Percentiles rank a stretch among this genome's conserved stretches.
Evolutionary conservation across 2,797 vertebrate genomes (phyloP).

Genomic region (Hybognathus amarus): DNA sequence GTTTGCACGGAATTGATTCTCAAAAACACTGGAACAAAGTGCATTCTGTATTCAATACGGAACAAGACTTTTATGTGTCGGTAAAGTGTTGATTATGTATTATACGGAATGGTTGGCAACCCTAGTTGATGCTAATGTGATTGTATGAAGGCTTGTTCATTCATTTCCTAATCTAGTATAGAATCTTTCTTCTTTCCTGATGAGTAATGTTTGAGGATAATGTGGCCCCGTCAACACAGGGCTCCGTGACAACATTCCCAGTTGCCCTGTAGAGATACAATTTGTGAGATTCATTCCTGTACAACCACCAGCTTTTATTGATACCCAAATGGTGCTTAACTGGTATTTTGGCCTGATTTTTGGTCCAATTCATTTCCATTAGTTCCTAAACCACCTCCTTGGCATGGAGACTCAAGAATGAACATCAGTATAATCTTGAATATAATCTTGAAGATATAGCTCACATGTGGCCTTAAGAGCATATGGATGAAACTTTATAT

Average conservation of each 20-base stretch:
- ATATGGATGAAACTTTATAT: not conserved
- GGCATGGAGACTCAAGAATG: not conserved
- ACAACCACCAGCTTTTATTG: slow-evolving; percentile 31
- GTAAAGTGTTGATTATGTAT: too few species aligned
- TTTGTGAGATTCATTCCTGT: slow-evolving; percentile 27
- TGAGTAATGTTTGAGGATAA: not conserved
- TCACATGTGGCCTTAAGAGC: not conserved
- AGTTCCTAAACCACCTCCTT: slow-evolving; percentile 19
- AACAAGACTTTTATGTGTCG: too few species aligned
- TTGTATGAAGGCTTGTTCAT: not conserved
- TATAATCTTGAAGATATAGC: not conserved
- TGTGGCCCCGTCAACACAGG: not conserved
- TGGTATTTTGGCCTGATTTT: slow-evolving; percentile 10
- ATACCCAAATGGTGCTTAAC: slow-evolving; percentile 23
- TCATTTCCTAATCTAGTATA: not conserved
- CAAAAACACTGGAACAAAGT: too few species aligned
- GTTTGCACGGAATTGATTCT: too few species aligned
- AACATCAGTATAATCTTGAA: not conserved
- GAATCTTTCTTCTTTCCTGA: not conserved
- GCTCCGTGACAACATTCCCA: slow-evolving; percentile 1
- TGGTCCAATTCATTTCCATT: slow-evolving; percentile 17
- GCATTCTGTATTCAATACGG: too few species aligned
- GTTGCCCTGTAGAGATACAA: slow-evolving; percentile 13
- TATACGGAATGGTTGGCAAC: too few species aligned
- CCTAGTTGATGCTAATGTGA: too few species aligned